Base-by-base conservation (phyloP, 2,113 vertebrate species). In the Lepus timidus region DNA sequence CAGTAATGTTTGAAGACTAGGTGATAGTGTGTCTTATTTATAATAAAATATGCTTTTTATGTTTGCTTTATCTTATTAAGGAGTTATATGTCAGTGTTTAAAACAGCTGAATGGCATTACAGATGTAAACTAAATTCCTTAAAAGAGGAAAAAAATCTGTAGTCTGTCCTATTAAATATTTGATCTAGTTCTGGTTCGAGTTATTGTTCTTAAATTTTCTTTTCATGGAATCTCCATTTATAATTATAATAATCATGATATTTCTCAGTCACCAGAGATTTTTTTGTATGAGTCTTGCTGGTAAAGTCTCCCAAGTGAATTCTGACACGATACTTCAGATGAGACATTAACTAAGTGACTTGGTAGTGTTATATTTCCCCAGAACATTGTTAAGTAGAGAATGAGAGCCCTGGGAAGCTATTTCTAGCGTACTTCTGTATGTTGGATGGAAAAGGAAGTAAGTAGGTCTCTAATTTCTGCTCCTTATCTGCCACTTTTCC, bases 151-250 rank as follows among this genome's bases (percentile, higher is more conserved):
- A 58, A 85, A 91, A 76, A 36, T 29, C 25, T 62, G n/a, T 13
- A 23, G 92, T 90, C 33, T 92, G 11, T 58, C 27, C 19, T 58
- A 62, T 64, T 62, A 92, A 88, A 71, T 33, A 52, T 36, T 33
- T 86, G 27, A 52, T 55, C 23, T 83, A 67, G 51, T 52, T 94
- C 44, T 74, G 75, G 27, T 44, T 86, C 27, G 20, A 65, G 13
- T 61, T 89, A 16, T 2, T 79, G 5, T 31, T 85, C n/a, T 83
- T 93, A 74, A 81, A 75, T 55, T 95, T 93, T 75, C 52, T 90
- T 90, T 92, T 68, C 36, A 49, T n/a, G 85, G 33, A 74, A 44
- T 76, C 17, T 88, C 29, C 78, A 85, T 93, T 93, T 91, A 78
- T 88, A 76, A 78, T 90, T 88, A 17, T 4, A 88, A 23, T 52